These are phyloP conservation scores for Lasioglossum morio DNA, from an alignment of 2,888 invertebrate species.

Conservation along the genomic window DNA sequence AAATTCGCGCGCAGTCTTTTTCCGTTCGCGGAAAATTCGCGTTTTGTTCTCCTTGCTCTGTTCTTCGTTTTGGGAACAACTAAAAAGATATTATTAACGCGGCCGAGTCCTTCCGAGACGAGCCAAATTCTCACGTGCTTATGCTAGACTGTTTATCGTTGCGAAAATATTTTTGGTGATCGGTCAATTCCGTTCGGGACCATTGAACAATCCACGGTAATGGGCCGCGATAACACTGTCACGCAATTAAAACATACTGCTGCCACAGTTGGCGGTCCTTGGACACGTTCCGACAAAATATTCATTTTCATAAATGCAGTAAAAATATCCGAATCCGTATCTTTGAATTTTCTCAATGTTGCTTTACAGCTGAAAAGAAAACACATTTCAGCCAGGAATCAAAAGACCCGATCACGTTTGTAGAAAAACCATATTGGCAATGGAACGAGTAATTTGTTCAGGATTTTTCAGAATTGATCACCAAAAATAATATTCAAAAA, in stretches of 20 bases:
- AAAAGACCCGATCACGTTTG: not conserved
- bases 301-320: not conserved
- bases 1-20: not conserved
- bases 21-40: not conserved
- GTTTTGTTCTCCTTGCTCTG: not conserved
- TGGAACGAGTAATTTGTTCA: not conserved
- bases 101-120: conserved; percentile 24
- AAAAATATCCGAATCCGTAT: not conserved
- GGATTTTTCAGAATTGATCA: not conserved
- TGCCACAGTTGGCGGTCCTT: not conserved
- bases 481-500: not conserved
- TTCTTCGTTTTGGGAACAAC: not conserved
- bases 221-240: conserved; percentile 13
- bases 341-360: not conserved
- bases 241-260: conserved; percentile 17
- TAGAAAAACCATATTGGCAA: not conserved
- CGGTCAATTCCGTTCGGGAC: conserved; percentile 40
- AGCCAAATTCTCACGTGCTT: conserved; percentile 22
- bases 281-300: not conserved
- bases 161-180: conserved; percentile 27
- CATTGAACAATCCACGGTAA: conserved; percentile 30
- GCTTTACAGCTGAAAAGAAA: not conserved
- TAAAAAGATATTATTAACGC: conserved; percentile 25
- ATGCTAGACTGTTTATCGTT: not conserved
- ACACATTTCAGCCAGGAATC: not conserved